These are phyloP conservation scores for Neolamprologus toae DNA, from an alignment of 2,113 vertebrate genomes.

Conservation along the genomic window DNA sequence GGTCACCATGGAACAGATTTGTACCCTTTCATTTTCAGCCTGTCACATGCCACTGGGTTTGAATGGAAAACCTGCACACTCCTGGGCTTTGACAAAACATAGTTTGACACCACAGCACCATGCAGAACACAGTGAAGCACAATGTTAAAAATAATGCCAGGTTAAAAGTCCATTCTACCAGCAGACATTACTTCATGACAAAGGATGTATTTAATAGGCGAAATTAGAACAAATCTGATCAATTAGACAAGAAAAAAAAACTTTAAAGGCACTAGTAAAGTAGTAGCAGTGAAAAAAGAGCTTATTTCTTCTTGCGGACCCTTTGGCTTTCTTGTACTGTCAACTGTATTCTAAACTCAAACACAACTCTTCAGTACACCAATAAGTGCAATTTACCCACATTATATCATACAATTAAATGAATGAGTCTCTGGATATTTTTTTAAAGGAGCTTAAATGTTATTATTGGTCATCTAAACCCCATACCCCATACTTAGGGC, in stretches of 20 bases:
- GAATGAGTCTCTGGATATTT: background rate
- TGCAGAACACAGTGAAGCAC: background rate
- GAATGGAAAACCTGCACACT: constrained; percentile 24
- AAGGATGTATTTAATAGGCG: background rate
- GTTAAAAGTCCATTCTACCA: background rate
- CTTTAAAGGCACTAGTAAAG: background rate
- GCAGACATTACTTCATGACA: background rate
- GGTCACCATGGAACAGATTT: constrained; percentile 41
- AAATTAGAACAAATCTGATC: background rate
- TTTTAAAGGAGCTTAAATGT: background rate
- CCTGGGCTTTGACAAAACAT: background rate
- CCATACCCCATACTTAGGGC: background rate
- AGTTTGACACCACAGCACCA: background rate
- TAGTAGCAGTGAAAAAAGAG: background rate
- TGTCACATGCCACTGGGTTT: constrained; percentile 40
- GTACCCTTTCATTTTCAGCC: constrained; percentile 30
- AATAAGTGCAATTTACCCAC: background rate
- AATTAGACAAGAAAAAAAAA: background rate
- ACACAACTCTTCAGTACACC: background rate
- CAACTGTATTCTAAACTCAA: background rate
- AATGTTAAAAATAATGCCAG: background rate
- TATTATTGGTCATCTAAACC: background rate
- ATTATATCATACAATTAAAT: background rate
- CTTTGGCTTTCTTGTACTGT: background rate
- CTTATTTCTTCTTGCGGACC: background rate